phyloP scores from a whole-genome alignment of 2,113 vertebrate species.

The Hylia prasina region DNA sequence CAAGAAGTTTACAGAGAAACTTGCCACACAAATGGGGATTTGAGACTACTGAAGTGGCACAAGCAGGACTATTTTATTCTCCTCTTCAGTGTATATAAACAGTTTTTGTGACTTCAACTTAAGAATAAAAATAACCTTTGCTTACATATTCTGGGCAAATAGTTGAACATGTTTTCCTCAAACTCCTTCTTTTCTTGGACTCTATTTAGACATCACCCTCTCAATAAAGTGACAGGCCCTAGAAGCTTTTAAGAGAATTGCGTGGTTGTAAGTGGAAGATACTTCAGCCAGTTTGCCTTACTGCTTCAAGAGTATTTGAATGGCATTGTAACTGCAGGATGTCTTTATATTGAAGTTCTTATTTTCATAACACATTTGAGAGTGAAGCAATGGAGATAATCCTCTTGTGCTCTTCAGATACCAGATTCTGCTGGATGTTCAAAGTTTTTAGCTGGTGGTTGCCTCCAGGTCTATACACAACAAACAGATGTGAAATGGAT shows the following conservation, averaged over 20 bases:
- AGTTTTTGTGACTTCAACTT: background rate
- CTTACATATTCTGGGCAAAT: background rate
- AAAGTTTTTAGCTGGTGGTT: conserved; percentile 28
- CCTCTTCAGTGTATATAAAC: background rate
- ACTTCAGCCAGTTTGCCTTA: background rate
- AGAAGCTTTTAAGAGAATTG: background rate
- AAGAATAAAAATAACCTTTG: background rate
- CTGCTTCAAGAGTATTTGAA: background rate
- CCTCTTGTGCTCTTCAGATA: background rate
- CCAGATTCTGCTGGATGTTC: conserved; percentile 9
- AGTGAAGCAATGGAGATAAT: background rate
- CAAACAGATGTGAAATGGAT: conserved; percentile 21
- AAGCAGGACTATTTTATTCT: background rate
- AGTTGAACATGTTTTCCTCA: background rate
- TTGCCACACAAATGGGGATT: background rate
- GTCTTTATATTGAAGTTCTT: background rate
- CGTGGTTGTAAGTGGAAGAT: background rate
- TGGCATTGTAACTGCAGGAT: background rate
- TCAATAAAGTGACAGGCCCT: background rate
- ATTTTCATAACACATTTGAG: background rate
- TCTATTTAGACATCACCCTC: background rate
- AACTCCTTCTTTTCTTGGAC: background rate
- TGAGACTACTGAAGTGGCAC: background rate
- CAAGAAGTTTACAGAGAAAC: background rate
- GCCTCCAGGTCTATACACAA: conserved; percentile 8